These are phyloP conservation scores for Eulemur rufifrons DNA, from an alignment of 2,113 vertebrate genomes.

Conservation along the genomic window DNA sequence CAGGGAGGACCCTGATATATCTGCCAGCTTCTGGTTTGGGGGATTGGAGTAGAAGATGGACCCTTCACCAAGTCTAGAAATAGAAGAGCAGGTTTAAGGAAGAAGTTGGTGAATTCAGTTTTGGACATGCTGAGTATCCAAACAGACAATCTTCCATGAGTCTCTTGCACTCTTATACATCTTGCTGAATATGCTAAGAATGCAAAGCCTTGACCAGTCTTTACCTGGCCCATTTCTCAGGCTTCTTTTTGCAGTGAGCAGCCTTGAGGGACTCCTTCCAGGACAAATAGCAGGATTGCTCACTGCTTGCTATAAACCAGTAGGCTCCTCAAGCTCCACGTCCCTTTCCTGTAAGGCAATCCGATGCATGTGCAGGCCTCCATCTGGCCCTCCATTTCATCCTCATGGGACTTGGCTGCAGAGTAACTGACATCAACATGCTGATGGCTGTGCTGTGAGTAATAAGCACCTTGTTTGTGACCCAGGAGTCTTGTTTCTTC, in stretches of 20 bases:
- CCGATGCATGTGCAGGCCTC: not conserved
- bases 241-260: not conserved
- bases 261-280: not conserved
- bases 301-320: not conserved
- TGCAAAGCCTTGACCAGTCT: not conserved
- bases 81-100: not conserved
- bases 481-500: not conserved
- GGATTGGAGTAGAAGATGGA: not conserved
- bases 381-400: not conserved
- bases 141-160: not conserved
- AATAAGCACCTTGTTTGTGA: not conserved
- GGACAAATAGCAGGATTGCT: not conserved
- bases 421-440: not conserved
- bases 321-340: not conserved
- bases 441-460: not conserved
- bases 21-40: not conserved
- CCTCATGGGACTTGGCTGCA: not conserved
- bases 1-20: not conserved
- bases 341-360: not conserved
- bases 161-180: not conserved
- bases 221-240: not conserved
- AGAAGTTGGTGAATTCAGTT: not conserved
- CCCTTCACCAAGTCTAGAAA: not conserved
- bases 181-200: not conserved
- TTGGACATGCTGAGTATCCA: not conserved